Base-by-base conservation (phyloP, 2,797 vertebrate species). In the Melanotaenia maccullochi region DNA sequence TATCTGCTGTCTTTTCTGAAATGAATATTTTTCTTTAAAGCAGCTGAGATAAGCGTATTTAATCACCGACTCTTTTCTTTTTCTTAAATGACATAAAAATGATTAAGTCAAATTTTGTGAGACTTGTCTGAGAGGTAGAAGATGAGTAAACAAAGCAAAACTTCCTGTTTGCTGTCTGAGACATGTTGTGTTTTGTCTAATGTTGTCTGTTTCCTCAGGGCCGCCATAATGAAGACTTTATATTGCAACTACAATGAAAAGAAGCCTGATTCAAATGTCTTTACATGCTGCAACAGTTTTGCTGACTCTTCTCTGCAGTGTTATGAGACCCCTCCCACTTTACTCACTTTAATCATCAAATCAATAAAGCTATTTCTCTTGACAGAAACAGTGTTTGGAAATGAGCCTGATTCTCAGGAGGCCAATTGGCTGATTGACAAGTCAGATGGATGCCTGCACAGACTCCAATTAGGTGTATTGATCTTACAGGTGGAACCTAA, bases 381-480 rank as follows among this genome's bases (percentile, higher is more conserved):
- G 73, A 89, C 73, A 76, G 83, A 79, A 66, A 82, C 71, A 71
- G 76, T 47, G 70, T 73, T 40, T 47, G 40, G 73, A 83, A 89
- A 87, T 84, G 54, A 82, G 78, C 55, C 74, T 74, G 69, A 78
- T 88, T 83, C 90, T 85, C 79, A 76, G 59, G 67, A 49, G 68
- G 78, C 90, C 85, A 86, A 88, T 85, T 54, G 3, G 63, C 66
- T 87, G 82, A 91, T 68, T 83, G 87, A 76, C 79, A 78, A 63
- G 78, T 76, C 65, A 76, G 80, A 89, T 89, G 72, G 86, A 92
- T 79, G 75, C 85, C 79, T 81, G 78, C 79, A 83, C 85, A 77
- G 79, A 81, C 80, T 92, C 86, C 79, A 87, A 90, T 91, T 86
- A 79, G 68, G 70, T 75, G 56, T 72, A 92, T 91, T 60, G 79